These are phyloP conservation scores for Trichonephila clavipes DNA, from an alignment of 1,140 invertebrate species.

Conservation along the genomic window DNA sequence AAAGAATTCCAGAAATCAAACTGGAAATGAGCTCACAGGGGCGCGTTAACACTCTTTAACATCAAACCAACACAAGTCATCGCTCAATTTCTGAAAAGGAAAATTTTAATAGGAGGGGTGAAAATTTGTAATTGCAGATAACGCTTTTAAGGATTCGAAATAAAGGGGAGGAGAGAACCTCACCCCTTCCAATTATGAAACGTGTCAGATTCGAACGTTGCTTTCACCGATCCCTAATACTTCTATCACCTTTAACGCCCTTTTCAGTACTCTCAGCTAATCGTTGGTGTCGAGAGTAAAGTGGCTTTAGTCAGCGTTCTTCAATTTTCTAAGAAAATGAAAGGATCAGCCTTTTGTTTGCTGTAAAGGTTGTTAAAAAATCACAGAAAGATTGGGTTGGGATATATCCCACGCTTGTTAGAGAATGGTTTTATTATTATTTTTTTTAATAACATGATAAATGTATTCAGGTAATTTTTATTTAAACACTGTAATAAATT, in stretches of 20 bases:
- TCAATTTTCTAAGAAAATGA: not conserved
- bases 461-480: too few relatives aligned
- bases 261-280: not conserved
- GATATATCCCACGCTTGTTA: too few relatives aligned
- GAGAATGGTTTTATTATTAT: too few relatives aligned
- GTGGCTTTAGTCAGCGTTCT: not conserved
- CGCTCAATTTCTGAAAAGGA: not conserved
- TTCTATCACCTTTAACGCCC: slow-evolving; percentile 30
- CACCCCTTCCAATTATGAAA: slow-evolving; percentile 49
- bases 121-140: slow-evolving; percentile 50
- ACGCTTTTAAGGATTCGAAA: not conserved
- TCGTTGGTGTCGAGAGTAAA: not conserved
- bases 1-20: not conserved
- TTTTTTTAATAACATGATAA: too few relatives aligned
- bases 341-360: not conserved
- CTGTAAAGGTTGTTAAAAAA: too few relatives aligned
- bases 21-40: not conserved
- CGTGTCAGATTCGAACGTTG: slow-evolving; percentile 45
- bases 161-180: not conserved
- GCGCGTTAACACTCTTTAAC: slow-evolving; percentile 1
- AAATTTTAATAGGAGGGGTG: not conserved
- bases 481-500: too few relatives aligned
- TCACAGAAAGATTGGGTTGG: too few relatives aligned
- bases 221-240: slow-evolving; percentile 22
- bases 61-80: slow-evolving; percentile 28